These are phyloP conservation scores for Pogonus chalceus DNA, from an alignment of 1,140 invertebrate genomes.

Conservation along the genomic window DNA sequence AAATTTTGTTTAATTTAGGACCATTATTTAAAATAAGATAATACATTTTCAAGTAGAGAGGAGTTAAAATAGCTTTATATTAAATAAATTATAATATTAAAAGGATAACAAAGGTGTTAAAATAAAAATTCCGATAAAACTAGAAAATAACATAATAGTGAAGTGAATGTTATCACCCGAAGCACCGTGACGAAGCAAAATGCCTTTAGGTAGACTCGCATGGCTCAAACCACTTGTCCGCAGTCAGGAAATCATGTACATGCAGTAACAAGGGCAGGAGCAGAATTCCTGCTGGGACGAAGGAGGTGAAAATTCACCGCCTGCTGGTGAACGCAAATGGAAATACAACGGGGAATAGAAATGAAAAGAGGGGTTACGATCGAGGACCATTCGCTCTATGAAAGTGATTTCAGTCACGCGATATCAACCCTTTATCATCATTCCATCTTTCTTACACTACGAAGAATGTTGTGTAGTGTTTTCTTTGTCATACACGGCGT, in stretches of 20 bases:
- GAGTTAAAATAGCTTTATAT: no score
- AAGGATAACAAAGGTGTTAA: no score
- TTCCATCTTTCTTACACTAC: not conserved
- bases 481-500: not conserved
- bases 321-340: no score
- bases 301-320: no score
- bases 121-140: no score
- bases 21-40: no score
- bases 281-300: not conserved
- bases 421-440: not conserved
- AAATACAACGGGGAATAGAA: no score
- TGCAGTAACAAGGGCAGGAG: not conserved
- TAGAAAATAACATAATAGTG: not conserved
- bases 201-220: not conserved
- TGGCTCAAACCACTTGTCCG: not conserved
- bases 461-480: not conserved
- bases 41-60: no score
- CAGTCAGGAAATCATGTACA: not conserved
- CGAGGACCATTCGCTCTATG: no score
- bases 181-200: not conserved
- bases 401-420: not conserved
- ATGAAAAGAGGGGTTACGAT: no score
- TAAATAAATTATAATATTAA: no score
- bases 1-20: no score
- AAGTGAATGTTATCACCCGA: not conserved